Conservation (phyloP, 2,113 vertebrate species). For the Urocolius indicus region DNA sequence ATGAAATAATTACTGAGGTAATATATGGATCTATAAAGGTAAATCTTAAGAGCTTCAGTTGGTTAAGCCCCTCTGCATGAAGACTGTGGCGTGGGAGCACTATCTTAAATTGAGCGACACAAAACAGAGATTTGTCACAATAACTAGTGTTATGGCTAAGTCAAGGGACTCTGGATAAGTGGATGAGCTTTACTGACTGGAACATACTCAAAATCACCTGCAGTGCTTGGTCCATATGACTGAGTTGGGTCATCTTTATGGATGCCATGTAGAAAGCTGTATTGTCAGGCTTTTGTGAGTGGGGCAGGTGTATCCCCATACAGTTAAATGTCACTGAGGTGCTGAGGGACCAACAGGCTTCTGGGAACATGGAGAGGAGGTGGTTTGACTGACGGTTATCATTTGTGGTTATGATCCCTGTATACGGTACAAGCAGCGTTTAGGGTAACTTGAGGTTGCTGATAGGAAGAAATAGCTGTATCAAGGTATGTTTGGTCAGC, state of each 20-base stretch:
- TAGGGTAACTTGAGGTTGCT: background rate
- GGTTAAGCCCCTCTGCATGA: background rate
- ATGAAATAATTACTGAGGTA: background rate
- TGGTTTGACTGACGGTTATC: background rate
- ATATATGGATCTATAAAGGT: background rate
- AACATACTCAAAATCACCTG: fast-evolving
- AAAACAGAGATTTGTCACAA: background rate
- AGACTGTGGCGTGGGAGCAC: background rate
- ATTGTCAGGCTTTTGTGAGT: background rate
- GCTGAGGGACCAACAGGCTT: background rate
- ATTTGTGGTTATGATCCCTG: background rate
- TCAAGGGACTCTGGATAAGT: background rate
- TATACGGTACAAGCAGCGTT: background rate
- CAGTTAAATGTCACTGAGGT: background rate
- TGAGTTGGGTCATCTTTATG: background rate
- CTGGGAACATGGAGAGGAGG: no score
- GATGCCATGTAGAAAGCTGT: background rate
- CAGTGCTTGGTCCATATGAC: background rate
- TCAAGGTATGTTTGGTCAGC: background rate
- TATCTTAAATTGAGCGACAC: background rate
- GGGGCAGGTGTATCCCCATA: background rate
- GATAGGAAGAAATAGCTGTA: background rate
- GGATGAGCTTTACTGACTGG: background rate
- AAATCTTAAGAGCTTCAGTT: background rate
- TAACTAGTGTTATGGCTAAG: background rate